Evolutionary conservation across 2,888 invertebrate genomes (phyloP).

Genomic region (Andrena praecox): DNA sequence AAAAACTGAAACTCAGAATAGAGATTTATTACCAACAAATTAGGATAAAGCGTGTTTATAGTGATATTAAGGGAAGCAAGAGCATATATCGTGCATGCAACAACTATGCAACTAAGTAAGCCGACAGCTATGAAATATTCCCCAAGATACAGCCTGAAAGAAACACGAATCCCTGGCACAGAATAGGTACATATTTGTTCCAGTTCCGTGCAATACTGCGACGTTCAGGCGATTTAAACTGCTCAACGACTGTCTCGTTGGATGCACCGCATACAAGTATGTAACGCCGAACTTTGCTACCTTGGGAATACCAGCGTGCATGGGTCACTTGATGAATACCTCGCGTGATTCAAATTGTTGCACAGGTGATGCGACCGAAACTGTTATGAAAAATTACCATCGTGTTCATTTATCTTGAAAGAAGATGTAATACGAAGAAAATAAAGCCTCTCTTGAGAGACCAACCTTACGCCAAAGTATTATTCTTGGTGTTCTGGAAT

Average conservation of each 20-base stretch:
- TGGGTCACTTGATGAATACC: slow-evolving; percentile 38
- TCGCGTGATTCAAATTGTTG: slow-evolving; percentile 29
- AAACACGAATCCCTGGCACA: slow-evolving; percentile 16
- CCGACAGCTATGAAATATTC: slow-evolving; percentile 1
- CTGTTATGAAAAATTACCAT: neutral
- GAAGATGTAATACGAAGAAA: neutral
- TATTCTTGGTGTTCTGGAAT: neutral
- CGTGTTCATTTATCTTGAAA: neutral
- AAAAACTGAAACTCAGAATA: too few relatives aligned
- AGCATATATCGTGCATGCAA: neutral
- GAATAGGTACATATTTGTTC: slow-evolving; percentile 6
- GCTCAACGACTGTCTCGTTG: slow-evolving; percentile 38
- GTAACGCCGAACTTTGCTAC: slow-evolving; percentile 4
- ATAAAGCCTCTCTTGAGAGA: neutral
- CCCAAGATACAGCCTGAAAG: neutral
- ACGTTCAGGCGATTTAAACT: slow-evolving; percentile 39
- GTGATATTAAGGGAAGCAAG: too few relatives aligned
- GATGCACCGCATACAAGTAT: neutral
- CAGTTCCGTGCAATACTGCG: slow-evolving; percentile 16
- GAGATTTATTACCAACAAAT: too few relatives aligned
- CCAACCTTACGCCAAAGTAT: neutral
- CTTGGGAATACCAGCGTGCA: slow-evolving; percentile 34
- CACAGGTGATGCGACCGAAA: neutral
- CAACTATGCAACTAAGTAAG: neutral
- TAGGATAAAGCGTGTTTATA: too few relatives aligned